A percentile compares a stretch with the other conserved stretches of the same genome.
Conservation (phyloP, 2,888 invertebrate species). For the Acanthosepion lycidas region DNA sequence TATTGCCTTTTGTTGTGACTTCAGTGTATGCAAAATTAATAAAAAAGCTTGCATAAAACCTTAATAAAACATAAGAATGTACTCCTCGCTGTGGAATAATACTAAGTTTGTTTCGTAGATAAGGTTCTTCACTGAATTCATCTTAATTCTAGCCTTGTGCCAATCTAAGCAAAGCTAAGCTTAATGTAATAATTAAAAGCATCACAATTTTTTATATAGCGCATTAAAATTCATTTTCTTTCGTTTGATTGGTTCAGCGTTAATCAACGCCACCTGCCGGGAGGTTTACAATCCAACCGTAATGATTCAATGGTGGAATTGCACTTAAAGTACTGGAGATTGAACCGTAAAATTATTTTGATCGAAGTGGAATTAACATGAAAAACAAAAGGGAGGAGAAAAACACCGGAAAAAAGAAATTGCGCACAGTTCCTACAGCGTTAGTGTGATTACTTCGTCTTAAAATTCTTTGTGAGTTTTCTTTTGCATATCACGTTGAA, state of each 20-base stretch:
- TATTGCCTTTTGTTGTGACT: too few relatives aligned
- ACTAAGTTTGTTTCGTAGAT: too few relatives aligned
- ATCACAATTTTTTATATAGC: not conserved
- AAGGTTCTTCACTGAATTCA: too few relatives aligned
- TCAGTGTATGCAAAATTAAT: too few relatives aligned
- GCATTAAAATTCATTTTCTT: not conserved
- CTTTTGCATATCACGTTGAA: not conserved
- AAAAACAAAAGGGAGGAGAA: not conserved
- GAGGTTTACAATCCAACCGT: not conserved
- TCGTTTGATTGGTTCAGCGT: not conserved
- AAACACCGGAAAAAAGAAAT: not conserved
- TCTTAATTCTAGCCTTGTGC: too few relatives aligned
- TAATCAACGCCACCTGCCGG: constrained; percentile 33
- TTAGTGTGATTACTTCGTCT: not conserved
- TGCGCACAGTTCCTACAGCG: not conserved
- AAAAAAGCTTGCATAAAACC: too few relatives aligned
- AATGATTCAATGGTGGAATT: not conserved
- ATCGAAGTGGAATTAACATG: not conserved
- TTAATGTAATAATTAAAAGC: not conserved
- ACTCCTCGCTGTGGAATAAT: too few relatives aligned
- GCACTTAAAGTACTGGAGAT: not conserved
- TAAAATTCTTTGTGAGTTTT: not conserved
- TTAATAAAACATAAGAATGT: too few relatives aligned
- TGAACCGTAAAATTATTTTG: not conserved
- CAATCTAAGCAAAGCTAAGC: too few relatives aligned